These are phyloP conservation scores for Emberiza fucata DNA, from an alignment of 2,113 vertebrate genomes.

Conservation along the genomic window DNA sequence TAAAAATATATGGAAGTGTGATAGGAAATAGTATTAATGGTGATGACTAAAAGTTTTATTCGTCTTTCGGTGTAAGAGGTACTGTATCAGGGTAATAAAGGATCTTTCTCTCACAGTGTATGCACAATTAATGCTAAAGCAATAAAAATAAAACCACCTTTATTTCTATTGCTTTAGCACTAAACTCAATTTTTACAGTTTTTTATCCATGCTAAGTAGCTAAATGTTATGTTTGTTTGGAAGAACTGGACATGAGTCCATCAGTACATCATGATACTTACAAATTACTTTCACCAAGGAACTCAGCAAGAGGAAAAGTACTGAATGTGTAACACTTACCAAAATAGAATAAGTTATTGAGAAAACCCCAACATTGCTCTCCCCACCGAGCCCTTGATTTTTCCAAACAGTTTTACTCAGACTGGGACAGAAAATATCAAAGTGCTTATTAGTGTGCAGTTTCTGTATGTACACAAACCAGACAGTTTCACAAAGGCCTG, in stretches of 20 bases:
- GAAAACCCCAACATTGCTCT: rapidly evolving
- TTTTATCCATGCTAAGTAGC: not conserved
- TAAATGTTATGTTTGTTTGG: not conserved
- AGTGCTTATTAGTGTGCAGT: not conserved
- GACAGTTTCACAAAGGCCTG: not conserved
- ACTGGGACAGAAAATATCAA: not conserved
- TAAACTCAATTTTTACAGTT: not conserved
- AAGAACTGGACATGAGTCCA: not conserved
- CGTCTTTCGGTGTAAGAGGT: not conserved
- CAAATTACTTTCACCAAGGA: not conserved
- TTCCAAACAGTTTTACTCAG: not conserved
- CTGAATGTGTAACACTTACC: not conserved
- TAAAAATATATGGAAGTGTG: not conserved
- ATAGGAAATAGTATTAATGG: not conserved
- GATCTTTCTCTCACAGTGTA: not conserved
- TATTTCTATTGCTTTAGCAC: not conserved
- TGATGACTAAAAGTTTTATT: not conserved
- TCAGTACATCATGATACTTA: not conserved
- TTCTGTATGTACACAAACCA: not conserved
- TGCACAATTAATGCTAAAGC: not conserved
- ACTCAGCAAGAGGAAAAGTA: not conserved
- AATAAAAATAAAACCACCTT: not conserved
- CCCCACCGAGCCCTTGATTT: not conserved
- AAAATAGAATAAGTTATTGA: not conserved
- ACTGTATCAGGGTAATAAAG: not conserved